Conservation (phyloP, 2,113 vertebrate species). For the Dasyornis broadbenti region DNA sequence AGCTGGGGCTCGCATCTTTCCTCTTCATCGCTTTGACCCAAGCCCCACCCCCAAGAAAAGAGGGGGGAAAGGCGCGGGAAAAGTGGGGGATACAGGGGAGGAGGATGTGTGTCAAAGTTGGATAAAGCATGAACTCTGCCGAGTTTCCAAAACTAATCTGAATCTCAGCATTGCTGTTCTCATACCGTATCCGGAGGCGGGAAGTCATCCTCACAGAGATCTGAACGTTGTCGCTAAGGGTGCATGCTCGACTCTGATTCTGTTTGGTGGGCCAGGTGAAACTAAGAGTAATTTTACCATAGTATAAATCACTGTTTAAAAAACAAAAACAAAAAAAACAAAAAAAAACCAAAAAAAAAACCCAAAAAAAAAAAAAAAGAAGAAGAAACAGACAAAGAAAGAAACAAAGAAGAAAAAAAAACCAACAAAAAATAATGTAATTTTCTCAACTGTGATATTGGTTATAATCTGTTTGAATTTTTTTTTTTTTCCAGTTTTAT, state of each 20-base stretch:
- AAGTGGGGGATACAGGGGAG: background rate
- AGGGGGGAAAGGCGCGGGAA: background rate
- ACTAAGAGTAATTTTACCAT: slow-evolving; percentile 27
- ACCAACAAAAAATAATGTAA: background rate
- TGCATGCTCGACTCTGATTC: background rate
- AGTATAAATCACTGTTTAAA: slow-evolving; percentile 55
- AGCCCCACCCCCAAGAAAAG: background rate
- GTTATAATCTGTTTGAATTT: slow-evolving; percentile 45
- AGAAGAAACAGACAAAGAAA: background rate
- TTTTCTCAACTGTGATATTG: slow-evolving; percentile 60
- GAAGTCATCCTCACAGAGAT: background rate
- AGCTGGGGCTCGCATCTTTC: background rate
- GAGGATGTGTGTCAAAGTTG: background rate
- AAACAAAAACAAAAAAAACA: background rate
- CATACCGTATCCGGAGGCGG: background rate
- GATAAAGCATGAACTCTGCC: background rate
- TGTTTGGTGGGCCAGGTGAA: slow-evolving; percentile 58
- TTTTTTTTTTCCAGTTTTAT: slow-evolving; percentile 35
- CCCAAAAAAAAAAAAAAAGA: background rate
- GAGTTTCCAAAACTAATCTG: slow-evolving; percentile 29
- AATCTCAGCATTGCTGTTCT: slow-evolving; percentile 41
- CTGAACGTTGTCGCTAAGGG: background rate
- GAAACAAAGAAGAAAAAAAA: background rate
- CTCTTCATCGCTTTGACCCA: slow-evolving; percentile 27
- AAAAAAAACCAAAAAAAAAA: background rate